Conservation (phyloP, 1,140 invertebrate species). For the Onthophagus taurus region DNA sequence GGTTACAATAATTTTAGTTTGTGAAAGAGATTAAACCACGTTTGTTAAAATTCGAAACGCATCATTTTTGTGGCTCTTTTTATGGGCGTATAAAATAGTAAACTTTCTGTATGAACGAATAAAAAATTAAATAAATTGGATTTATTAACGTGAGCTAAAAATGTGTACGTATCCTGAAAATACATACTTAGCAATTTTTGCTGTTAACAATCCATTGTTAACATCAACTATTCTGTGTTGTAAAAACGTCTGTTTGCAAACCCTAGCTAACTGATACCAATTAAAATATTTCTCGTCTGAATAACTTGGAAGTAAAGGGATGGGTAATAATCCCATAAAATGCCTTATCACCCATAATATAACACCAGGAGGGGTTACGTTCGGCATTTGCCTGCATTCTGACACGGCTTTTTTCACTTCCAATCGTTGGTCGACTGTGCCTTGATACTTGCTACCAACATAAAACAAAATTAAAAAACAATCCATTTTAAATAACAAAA, state of each 20-base stretch:
- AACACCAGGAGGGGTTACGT: conserved; percentile 1
- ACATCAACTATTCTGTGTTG: not conserved
- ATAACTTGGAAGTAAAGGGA: conserved; percentile 8
- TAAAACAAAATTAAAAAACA: not conserved
- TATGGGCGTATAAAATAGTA: too few relatives aligned
- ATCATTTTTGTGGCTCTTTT: too few relatives aligned
- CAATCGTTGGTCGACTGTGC: conserved; percentile 8
- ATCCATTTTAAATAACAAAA: not conserved
- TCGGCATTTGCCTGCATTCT: conserved; percentile 5
- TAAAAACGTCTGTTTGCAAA: conserved; percentile 7
- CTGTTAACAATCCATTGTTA: conserved; percentile 8
- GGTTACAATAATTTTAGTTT: too few relatives aligned
- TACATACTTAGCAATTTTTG: conserved; percentile 9
- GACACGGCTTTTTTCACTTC: conserved; percentile 4
- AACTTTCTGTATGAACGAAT: too few relatives aligned
- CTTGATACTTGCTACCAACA: conserved; percentile 8
- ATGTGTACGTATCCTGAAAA: too few relatives aligned
- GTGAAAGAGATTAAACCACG: too few relatives aligned
- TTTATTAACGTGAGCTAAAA: too few relatives aligned
- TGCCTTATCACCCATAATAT: conserved; percentile 11
- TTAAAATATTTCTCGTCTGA: conserved; percentile 3
- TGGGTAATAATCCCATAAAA: conserved; percentile 11
- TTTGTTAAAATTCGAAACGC: too few relatives aligned
- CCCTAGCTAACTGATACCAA: conserved; percentile 2
- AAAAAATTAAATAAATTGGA: too few relatives aligned